phyloP scores from a whole-genome alignment of 2,797 vertebrate genomes.

The Parauchenoglanis punctatus region DNA sequence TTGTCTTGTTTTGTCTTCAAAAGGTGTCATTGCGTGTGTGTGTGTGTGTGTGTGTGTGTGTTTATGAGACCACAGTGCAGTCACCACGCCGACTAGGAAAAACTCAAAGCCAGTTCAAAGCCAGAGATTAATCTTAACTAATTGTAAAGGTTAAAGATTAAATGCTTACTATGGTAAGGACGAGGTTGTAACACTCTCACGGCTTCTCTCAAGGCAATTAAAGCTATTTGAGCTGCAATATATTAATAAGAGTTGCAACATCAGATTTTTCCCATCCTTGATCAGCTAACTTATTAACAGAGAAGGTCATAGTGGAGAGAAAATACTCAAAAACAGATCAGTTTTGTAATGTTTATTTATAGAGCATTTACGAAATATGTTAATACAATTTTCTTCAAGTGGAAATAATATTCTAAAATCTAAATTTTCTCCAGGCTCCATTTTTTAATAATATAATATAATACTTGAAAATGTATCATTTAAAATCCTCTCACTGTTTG shows the following conservation, averaged over 20 bases:
- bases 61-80: not conserved
- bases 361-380: not conserved
- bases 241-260: not conserved
- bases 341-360: too few species aligned
- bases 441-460: too few species aligned
- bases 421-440: not conserved
- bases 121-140: not conserved
- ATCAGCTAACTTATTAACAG: not conserved
- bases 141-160: slow-evolving; percentile 3
- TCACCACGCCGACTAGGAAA: not conserved
- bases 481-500: not conserved
- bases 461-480: too few species aligned
- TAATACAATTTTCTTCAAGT: not conserved
- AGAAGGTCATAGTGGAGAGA: not conserved
- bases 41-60: not conserved
- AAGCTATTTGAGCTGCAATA: not conserved
- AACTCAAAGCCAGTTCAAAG: not conserved
- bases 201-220: not conserved
- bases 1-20: slow-evolving; percentile 13
- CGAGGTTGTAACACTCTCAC: not conserved
- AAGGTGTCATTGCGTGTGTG: not conserved
- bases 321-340: not conserved
- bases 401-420: not conserved
- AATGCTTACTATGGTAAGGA: too few species aligned
- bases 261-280: not conserved